Conservation (phyloP, 2,888 invertebrate genomes). For the Campoletis raptor region DNA sequence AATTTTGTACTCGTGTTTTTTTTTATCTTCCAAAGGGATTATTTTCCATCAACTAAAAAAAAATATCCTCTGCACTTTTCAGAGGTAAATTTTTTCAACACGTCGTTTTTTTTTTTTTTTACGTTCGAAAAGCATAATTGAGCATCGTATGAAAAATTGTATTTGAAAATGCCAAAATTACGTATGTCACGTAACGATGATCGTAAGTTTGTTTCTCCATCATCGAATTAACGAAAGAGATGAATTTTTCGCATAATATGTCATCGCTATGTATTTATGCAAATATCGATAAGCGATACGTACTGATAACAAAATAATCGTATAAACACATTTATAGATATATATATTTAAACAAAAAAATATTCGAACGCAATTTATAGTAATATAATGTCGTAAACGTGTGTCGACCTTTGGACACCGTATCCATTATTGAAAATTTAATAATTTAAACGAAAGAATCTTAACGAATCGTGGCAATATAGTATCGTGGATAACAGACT, state of each 20-base stretch:
- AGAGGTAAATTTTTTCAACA: not conserved
- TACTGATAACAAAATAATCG: constrained; percentile 28
- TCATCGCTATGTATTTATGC: constrained; percentile 45
- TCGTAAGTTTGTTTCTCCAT: not conserved
- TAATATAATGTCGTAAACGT: constrained; percentile 36
- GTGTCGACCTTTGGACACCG: constrained; percentile 38
- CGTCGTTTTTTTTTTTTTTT: not conserved
- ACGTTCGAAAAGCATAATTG: not conserved
- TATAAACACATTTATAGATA: constrained; percentile 4
- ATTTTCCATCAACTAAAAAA: not conserved
- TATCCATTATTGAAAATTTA: constrained; percentile 38
- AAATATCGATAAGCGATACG: constrained; percentile 45
- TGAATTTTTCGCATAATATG: constrained; percentile 41
- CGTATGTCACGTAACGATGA: not conserved
- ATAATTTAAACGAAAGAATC: constrained; percentile 19
- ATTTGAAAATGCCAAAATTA: constrained; percentile 15
- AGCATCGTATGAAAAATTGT: not conserved
- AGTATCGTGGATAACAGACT: constrained; percentile 64
- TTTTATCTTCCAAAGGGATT: not conserved
- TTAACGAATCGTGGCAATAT: constrained; percentile 49
- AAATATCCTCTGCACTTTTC: not conserved
- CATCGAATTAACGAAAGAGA: not conserved
- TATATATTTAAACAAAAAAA: constrained; percentile 16
- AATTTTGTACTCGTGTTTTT: not conserved
- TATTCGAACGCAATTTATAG: constrained; percentile 36